Evolutionary conservation across 2,797 vertebrate species (phyloP), one percentile per base, ranked within the genome.

Genomic region (Dendrocincla tyrannina): DNA sequence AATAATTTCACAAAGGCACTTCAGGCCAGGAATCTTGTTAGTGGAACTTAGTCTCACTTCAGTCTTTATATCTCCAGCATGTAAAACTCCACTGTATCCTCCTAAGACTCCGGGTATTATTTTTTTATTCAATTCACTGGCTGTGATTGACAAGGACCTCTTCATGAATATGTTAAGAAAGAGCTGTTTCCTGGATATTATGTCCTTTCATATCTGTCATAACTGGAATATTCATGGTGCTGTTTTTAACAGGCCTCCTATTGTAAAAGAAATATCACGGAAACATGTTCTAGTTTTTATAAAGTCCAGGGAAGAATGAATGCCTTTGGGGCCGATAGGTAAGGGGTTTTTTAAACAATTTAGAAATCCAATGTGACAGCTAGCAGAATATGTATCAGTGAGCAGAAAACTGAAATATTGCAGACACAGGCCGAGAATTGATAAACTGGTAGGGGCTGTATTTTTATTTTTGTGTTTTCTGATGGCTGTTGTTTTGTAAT

Each of bases 211-310:
- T 97, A 97, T 96, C 95, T 96, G 79, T 88, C 94, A 93, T 91
- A 96, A 85, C 85, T 97, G 93, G 95, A 97, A 97, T 98, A 97
- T 97, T 97, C 95, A 97, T 96, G 89, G 86, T 89, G 85, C 85
- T 94, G 87, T 97, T 98, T 95, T 97, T 94, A 95, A 96, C 75
- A 94, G 91, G 47, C 69, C 78, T 93, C 46, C 55, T 88, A 93
- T 96, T 96, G 42, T 93, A 94, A 96, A 88, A 81, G 85, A 95
- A 96, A 78, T 92, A 93, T 83, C 73, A 93, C 1, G 13, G 77
- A 92, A 93, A 90, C 85, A 75, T 85, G 86, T 78, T 95, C 70
- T 94, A 85, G 70, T 94, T 97, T 96, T 96, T 75, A 96, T 53
- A 91, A 95, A 96, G 79, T 81, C 94, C 84, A 80, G 90, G 95